Conservation (phyloP, 1,140 invertebrate species). For the Whitmania pigra region DNA sequence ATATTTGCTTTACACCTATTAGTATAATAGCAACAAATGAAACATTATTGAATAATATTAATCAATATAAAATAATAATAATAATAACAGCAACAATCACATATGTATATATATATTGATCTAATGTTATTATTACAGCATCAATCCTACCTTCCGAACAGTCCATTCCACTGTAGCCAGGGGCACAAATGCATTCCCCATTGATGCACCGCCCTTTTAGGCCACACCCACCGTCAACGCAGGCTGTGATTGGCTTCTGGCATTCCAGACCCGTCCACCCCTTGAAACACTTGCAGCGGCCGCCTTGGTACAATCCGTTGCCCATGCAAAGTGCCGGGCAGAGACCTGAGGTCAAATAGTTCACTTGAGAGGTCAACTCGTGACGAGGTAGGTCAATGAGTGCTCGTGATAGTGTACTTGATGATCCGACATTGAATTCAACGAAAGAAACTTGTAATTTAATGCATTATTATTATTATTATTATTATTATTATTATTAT, state of each 20-base stretch:
- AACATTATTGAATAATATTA: too few relatives aligned
- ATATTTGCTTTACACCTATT: too few relatives aligned
- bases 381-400: background rate
- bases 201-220: slow-evolving; percentile 40
- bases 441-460: too few relatives aligned
- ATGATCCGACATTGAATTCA: too few relatives aligned
- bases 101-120: too few relatives aligned
- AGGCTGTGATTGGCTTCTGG: slow-evolving; percentile 34
- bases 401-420: background rate
- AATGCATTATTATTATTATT: too few relatives aligned
- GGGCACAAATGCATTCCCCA: slow-evolving; percentile 39
- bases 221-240: slow-evolving; percentile 38
- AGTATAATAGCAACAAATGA: too few relatives aligned
- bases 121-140: too few relatives aligned
- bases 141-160: slow-evolving; percentile 38
- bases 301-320: slow-evolving; percentile 37
- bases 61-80: too few relatives aligned
- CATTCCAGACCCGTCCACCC: slow-evolving; percentile 43
- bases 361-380: slow-evolving; percentile 34
- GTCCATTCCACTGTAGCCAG: slow-evolving; percentile 37
- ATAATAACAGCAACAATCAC: too few relatives aligned
- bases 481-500: background rate
- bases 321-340: slow-evolving; percentile 57
- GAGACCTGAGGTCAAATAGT: slow-evolving; percentile 65
- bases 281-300: slow-evolving; percentile 37